A percentile compares a stretch with the other conserved stretches of the same genome.
phyloP scores from a whole-genome alignment of 1,140 invertebrate genomes.

The Proales similis region DNA sequence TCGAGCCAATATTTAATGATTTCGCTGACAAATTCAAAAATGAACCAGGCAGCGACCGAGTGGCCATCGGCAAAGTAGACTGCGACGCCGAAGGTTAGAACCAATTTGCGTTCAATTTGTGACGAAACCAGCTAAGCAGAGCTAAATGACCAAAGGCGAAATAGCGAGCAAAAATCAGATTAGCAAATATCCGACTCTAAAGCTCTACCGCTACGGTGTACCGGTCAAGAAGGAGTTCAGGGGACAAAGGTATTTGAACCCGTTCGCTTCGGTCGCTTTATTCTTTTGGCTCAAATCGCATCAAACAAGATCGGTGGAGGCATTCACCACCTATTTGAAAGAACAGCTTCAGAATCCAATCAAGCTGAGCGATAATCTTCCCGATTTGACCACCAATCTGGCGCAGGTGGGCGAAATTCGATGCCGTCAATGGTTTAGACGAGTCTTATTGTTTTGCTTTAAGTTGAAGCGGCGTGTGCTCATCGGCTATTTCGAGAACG shows the following conservation, averaged over 20 bases:
- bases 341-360: conserved; percentile 86
- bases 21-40: conserved; percentile 37
- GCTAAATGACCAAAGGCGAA: neutral
- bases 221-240: conserved; percentile 88
- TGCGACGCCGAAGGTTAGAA: conserved; percentile 31
- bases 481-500: conserved; percentile 81
- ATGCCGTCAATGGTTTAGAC: conserved; percentile 7
- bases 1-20: conserved; percentile 37
- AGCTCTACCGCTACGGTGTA: conserved; percentile 87
- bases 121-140: neutral
- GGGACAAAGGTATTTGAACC: conserved; percentile 55
- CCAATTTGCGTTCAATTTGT: neutral
- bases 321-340: conserved; percentile 72
- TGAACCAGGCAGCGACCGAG: neutral
- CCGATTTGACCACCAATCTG: conserved; percentile 67
- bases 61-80: conserved; percentile 31
- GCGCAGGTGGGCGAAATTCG: conserved; percentile 57
- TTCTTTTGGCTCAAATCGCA: conserved; percentile 44
- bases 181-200: conserved; percentile 90
- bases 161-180: conserved; percentile 25
- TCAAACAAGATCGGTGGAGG: conserved; percentile 61
- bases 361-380: conserved; percentile 65
- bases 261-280: neutral
- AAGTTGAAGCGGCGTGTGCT: conserved; percentile 68
- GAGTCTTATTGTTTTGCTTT: conserved; percentile 44